These are phyloP conservation scores for Bactericera cockerelli DNA, from an alignment of 1,140 invertebrate genomes.

Conservation along the genomic window DNA sequence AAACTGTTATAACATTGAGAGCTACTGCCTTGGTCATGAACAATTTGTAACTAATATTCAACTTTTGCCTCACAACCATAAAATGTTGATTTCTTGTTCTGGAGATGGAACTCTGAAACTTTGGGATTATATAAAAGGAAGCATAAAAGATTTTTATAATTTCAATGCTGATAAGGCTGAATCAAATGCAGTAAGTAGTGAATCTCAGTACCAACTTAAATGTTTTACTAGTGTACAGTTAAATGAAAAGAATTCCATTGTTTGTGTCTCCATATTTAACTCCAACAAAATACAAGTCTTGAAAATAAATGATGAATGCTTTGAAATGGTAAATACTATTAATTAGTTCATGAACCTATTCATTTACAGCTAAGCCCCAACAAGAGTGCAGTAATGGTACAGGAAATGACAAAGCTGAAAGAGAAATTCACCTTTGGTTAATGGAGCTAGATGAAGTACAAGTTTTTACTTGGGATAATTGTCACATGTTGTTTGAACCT, in stretches of 20 bases:
- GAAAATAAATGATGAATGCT: neutral
- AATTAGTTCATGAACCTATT: neutral
- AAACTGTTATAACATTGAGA: conserved; percentile 66
- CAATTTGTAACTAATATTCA: conserved; percentile 61
- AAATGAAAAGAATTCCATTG: neutral
- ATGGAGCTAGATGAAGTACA: neutral
- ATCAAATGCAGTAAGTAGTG: neutral
- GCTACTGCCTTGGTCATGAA: conserved; percentile 73
- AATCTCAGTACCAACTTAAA: neutral
- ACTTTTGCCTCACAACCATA: conserved; percentile 36
- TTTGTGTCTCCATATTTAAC: neutral
- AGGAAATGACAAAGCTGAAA: no score
- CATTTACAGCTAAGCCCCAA: neutral
- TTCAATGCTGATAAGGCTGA: conserved; percentile 25
- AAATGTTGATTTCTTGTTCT: conserved; percentile 48
- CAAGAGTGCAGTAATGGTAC: neutral
- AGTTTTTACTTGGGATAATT: neutral
- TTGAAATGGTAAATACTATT: neutral
- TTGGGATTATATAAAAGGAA: conserved; percentile 50
- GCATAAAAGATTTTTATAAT: conserved; percentile 33
- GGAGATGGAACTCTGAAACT: conserved; percentile 60
- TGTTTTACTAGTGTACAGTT: neutral
- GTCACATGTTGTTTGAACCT: neutral
- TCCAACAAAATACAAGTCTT: neutral
- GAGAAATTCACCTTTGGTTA: conserved; percentile 1